Conservation (phyloP, 2,113 vertebrate genomes). For the Bufo bufo region DNA sequence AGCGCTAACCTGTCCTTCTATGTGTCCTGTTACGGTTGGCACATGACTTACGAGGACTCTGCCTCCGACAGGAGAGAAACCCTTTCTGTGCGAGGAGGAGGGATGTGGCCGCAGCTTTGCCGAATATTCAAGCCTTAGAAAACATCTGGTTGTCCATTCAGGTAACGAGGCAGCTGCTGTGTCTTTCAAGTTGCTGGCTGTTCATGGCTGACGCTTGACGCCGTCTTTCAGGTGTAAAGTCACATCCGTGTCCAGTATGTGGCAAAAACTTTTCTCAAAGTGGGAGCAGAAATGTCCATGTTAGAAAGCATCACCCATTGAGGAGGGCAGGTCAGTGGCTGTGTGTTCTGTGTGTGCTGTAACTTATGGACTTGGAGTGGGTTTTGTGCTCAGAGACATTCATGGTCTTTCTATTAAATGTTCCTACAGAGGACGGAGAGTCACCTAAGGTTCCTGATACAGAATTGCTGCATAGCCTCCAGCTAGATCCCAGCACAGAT, state of each 20-base stretch:
- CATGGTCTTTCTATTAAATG: conserved; percentile 70
- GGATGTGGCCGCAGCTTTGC: conserved; percentile 96
- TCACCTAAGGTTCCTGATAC: conserved; percentile 77
- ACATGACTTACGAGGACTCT: neutral
- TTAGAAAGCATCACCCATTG: conserved; percentile 87
- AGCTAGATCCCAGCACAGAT: conserved; percentile 82
- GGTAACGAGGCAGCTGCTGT: conserved; percentile 68
- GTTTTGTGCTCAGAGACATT: neutral
- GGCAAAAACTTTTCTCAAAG: conserved; percentile 97
- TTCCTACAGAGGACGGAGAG: conserved; percentile 61
- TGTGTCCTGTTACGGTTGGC: neutral
- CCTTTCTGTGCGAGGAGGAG: conserved; percentile 93
- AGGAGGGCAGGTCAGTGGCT: neutral
- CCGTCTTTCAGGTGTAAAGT: conserved; percentile 85
- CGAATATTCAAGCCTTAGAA: conserved; percentile 97
- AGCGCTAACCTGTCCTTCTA: neutral
- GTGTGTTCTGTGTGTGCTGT: neutral
- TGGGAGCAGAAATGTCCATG: conserved; percentile 95
- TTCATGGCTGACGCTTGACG: neutral
- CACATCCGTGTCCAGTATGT: conserved; percentile 93
- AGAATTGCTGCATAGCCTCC: conserved; percentile 79
- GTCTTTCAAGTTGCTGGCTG: no score
- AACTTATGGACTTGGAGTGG: no score
- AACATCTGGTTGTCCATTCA: conserved; percentile 97
- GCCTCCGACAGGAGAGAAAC: conserved; percentile 86